These are phyloP conservation scores for Sebastes itinus DNA, from an alignment of 2,797 vertebrate species.

Conservation along the genomic window DNA sequence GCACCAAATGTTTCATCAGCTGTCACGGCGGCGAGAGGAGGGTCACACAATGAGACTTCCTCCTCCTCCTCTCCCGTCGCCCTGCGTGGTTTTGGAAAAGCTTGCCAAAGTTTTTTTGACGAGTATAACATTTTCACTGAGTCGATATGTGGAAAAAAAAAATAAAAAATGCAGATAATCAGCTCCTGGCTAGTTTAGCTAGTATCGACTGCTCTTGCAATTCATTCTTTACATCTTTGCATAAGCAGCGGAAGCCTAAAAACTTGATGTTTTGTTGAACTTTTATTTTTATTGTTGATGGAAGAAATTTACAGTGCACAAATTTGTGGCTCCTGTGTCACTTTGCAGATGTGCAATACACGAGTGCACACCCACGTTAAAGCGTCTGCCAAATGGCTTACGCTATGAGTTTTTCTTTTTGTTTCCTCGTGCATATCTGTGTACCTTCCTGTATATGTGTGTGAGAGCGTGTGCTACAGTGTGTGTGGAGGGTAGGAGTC, in stretches of 20 bases:
- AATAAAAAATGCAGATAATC: not conserved
- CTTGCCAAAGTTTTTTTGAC: conserved; percentile 46
- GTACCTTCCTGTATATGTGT: conserved; percentile 1
- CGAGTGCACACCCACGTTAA: conserved; percentile 14
- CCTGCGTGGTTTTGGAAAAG: conserved; percentile 14
- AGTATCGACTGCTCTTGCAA: not conserved
- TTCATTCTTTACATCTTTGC: conserved; percentile 15
- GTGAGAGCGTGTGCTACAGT: conserved; percentile 55
- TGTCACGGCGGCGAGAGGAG: conserved; percentile 57
- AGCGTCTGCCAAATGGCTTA: not conserved
- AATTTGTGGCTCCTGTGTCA: not conserved
- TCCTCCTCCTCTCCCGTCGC: conserved; percentile 45
- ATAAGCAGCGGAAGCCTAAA: not conserved
- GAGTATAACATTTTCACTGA: conserved; percentile 21
- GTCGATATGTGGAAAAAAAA: not conserved
- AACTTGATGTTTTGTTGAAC: not conserved
- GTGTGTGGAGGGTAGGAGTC: conserved; percentile 73
- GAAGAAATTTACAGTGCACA: not conserved
- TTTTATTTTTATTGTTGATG: not conserved
- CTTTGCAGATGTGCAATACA: not conserved
- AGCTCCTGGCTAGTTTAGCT: conserved; percentile 1
- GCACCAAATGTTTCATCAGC: conserved; percentile 75
- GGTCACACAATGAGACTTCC: conserved; percentile 49
- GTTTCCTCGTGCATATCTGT: conserved; percentile 28
- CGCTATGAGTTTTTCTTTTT: conserved; percentile 26